phyloP scores from a whole-genome alignment of 2,113 vertebrate genomes.

The Mustelus asterias region DNA sequence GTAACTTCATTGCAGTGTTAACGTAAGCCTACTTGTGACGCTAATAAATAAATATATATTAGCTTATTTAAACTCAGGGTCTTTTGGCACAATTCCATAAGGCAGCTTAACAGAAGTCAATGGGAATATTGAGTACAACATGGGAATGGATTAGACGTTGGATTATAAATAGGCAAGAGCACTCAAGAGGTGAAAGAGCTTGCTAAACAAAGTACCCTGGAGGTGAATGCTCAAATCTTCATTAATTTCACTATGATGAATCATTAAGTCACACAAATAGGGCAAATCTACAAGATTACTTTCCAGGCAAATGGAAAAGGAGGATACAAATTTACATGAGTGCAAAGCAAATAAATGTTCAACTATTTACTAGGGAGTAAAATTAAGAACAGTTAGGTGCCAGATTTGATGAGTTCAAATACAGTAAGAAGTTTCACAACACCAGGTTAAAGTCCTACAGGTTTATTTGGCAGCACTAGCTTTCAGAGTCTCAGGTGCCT shows the following conservation, averaged over 20 bases:
- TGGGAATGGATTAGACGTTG: background rate
- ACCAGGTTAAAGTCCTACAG: too few species aligned
- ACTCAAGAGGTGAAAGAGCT: background rate
- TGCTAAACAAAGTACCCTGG: background rate
- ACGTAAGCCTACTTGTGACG: too few species aligned
- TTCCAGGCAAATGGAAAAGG: background rate
- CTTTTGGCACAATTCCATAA: background rate
- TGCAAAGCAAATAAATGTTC: background rate
- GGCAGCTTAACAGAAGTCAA: background rate
- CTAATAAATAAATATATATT: too few species aligned
- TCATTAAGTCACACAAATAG: background rate
- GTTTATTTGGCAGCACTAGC: too few species aligned
- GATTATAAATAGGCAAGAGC: background rate
- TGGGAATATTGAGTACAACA: background rate
- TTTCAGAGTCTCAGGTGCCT: too few species aligned
- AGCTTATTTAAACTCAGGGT: background rate
- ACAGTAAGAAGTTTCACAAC: too few species aligned
- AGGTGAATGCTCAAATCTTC: background rate
- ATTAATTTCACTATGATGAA: background rate
- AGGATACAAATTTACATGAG: background rate
- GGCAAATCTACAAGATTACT: background rate
- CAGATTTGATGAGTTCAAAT: background rate
- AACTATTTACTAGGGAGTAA: background rate
- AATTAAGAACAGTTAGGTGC: background rate
- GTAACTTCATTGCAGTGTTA: too few species aligned